These are phyloP conservation scores for Anthoscopus minutus DNA, from an alignment of 2,113 vertebrate genomes.

Conservation along the genomic window DNA sequence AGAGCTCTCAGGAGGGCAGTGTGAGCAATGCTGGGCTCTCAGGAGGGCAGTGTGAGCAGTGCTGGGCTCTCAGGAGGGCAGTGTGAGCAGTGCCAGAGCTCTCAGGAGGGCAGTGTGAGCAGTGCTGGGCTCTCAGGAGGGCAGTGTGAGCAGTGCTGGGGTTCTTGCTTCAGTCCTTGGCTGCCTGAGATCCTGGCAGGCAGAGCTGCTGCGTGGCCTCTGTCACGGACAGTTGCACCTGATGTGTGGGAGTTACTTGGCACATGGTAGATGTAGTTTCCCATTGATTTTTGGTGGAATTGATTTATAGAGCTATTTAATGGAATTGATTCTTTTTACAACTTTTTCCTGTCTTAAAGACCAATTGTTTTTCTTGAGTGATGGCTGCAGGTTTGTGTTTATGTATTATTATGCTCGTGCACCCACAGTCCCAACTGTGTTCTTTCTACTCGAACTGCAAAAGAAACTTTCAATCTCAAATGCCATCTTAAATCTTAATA, in stretches of 20 bases:
- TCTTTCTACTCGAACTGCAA: neutral
- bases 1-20: neutral
- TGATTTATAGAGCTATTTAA: conserved; percentile 65
- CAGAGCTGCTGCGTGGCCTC: neutral
- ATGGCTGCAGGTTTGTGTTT: conserved; percentile 33
- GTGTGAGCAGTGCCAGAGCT: too few species aligned
- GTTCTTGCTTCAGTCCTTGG: neutral
- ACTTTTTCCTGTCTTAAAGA: conserved; percentile 52
- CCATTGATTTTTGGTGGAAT: conserved; percentile 60
- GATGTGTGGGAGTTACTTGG: conserved; percentile 32
- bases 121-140: neutral
- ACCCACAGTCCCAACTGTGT: neutral
- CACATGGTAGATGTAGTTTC: conserved; percentile 17
- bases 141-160: neutral
- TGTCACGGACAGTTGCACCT: conserved; percentile 7
- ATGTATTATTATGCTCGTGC: neutral
- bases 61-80: neutral
- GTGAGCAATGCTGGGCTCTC: neutral
- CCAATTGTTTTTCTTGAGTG: conserved; percentile 43
- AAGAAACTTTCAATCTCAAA: conserved; percentile 36
- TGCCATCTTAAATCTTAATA: conserved; percentile 47
- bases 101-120: neutral
- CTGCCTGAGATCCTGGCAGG: neutral
- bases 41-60: too few species aligned
- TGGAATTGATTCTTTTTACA: conserved; percentile 59